phyloP scores from a whole-genome alignment of 2,113 vertebrate genomes.

The Gnathonemus echidnorhynchus region DNA sequence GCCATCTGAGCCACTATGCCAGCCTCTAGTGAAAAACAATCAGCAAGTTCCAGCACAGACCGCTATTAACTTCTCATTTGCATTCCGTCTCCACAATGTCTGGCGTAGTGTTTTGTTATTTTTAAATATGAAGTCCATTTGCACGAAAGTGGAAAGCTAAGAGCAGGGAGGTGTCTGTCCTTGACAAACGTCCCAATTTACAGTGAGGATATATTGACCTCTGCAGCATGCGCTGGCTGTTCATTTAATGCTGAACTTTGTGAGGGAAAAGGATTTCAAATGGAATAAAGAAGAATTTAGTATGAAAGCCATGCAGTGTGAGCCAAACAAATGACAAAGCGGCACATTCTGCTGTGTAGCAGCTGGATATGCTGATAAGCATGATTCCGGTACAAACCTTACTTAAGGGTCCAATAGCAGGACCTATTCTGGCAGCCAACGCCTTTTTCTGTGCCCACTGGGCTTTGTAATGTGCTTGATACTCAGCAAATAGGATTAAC shows the following conservation, averaged over 20 bases:
- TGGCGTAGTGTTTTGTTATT: neutral
- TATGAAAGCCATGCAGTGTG: neutral
- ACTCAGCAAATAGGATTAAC: neutral
- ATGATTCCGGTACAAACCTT: neutral
- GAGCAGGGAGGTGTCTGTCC: neutral
- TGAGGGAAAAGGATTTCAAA: neutral
- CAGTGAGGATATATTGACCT: neutral
- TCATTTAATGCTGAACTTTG: neutral
- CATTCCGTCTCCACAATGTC: neutral
- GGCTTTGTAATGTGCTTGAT: neutral
- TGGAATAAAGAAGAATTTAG: neutral
- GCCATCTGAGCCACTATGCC: neutral
- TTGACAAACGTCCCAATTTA: neutral
- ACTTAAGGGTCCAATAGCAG: neutral
- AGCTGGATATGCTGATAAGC: neutral
- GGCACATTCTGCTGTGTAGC: neutral
- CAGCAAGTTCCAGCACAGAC: neutral
- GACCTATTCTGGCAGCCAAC: neutral
- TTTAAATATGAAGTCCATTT: neutral
- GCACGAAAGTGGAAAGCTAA: neutral
- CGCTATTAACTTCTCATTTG: neutral
- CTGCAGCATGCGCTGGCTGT: neutral
- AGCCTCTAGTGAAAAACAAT: neutral
- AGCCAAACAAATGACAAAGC: neutral
- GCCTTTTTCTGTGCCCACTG: neutral